Percentiles rank a stretch among this genome's conserved stretches.
Evolutionary conservation across 2,888 invertebrate genomes (phyloP).

Genomic region (Octodonta nipae): DNA sequence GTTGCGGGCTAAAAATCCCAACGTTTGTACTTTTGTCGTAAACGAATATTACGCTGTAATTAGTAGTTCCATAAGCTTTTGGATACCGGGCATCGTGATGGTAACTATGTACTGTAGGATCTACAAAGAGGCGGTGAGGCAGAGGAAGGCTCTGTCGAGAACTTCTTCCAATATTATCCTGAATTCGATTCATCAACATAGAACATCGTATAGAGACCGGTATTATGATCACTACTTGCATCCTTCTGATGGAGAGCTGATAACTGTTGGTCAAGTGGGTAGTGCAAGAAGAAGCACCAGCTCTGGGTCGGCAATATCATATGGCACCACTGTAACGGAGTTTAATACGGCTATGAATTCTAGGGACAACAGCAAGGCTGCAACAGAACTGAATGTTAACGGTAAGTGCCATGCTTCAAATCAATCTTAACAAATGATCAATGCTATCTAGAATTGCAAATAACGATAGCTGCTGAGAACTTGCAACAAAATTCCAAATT

Average conservation of each 20-base stretch:
- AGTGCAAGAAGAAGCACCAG: constrained; percentile 49
- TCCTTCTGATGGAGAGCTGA: constrained; percentile 45
- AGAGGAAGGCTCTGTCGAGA: constrained; percentile 66
- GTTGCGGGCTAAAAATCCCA: constrained; percentile 49
- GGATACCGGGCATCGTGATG: constrained; percentile 88
- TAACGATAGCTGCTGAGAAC: no score
- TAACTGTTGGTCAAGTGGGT: constrained; percentile 39
- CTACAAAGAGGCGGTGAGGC: constrained; percentile 68
- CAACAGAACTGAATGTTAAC: constrained; percentile 57
- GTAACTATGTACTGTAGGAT: constrained; percentile 82
- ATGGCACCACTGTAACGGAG: constrained; percentile 38
- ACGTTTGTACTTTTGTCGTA: constrained; percentile 70
- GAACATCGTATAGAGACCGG: constrained; percentile 48
- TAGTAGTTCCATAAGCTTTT: constrained; percentile 81
- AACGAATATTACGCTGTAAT: constrained; percentile 78
- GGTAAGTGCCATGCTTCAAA: constrained; percentile 41
- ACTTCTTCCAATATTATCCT: constrained; percentile 77
- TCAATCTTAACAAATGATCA: no score
- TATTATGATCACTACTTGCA: constrained; percentile 42
- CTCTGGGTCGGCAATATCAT: constrained; percentile 39
- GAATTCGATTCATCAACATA: constrained; percentile 71
- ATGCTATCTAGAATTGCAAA: no score
- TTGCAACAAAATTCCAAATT: no score
- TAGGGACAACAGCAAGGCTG: constrained; percentile 46
- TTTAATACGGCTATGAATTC: constrained; percentile 31